Conservation (phyloP, 1,140 invertebrate species). For the Neomicropteryx cornuta region DNA sequence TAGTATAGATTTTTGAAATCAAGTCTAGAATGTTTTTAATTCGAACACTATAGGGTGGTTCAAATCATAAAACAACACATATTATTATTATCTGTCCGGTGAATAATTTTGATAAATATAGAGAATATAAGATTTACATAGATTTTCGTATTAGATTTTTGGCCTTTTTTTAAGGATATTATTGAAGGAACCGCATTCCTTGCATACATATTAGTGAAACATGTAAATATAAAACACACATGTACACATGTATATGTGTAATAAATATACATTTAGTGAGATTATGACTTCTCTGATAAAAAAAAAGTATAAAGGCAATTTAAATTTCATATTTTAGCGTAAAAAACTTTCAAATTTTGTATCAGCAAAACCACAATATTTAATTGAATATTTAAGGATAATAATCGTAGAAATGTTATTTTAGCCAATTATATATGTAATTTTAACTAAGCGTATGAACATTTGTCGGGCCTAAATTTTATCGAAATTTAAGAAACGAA, state of each 20-base stretch:
- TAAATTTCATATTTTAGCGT: slow-evolving; percentile 22
- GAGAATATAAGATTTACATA: no score
- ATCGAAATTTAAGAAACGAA: no score
- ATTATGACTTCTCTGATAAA: slow-evolving; percentile 21
- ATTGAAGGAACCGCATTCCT: slow-evolving; percentile 39
- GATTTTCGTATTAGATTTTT: no score
- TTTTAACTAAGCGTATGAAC: no score
- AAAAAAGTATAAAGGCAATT: slow-evolving; percentile 20
- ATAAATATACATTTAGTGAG: slow-evolving; percentile 20
- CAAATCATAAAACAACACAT: no score
- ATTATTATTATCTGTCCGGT: no score
- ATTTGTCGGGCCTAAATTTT: no score
- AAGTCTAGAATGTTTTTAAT: slow-evolving; percentile 14
- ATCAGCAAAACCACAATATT: slow-evolving; percentile 10
- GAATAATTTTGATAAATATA: no score
- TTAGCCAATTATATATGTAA: no score
- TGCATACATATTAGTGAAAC: slow-evolving; percentile 31
- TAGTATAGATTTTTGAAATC: neutral
- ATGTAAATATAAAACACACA: slow-evolving; percentile 21
- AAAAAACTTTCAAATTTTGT: slow-evolving; percentile 17
- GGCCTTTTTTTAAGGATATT: slow-evolving; percentile 28
- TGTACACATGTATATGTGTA: slow-evolving; percentile 24
- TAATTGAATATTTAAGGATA: slow-evolving; percentile 24
- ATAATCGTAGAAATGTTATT: no score
- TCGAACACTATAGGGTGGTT: slow-evolving; percentile 14